Evolutionary conservation across 1,140 invertebrate genomes (phyloP).

Genomic region (Pogonognathellus flavescens): DNA sequence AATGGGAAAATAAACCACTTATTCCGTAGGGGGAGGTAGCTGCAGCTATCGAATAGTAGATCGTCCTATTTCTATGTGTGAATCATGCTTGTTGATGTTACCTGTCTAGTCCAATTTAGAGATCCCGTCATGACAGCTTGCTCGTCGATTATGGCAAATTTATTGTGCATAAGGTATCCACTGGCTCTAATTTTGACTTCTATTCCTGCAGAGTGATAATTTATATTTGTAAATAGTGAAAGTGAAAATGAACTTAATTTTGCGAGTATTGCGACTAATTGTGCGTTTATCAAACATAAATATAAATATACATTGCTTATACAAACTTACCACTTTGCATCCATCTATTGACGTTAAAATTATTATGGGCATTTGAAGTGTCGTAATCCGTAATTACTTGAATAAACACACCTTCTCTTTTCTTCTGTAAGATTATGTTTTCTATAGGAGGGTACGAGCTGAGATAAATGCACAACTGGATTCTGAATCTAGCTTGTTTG

Average conservation of each 20-base stretch:
- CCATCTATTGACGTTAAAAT: slow-evolving; percentile 14
- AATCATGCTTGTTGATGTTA: neutral
- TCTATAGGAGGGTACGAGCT: slow-evolving; percentile 31
- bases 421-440: slow-evolving; percentile 49
- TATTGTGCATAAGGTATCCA: slow-evolving; percentile 61
- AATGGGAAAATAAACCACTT: too few species aligned
- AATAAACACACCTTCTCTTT: slow-evolving; percentile 44
- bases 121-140: slow-evolving; percentile 63
- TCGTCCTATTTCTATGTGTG: too few species aligned
- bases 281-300: neutral
- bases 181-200: slow-evolving; percentile 24
- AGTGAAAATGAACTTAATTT: too few species aligned
- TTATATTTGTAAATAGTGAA: too few species aligned
- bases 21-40: too few species aligned
- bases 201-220: slow-evolving; percentile 31
- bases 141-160: slow-evolving; percentile 63
- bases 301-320: neutral
- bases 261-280: too few species aligned
- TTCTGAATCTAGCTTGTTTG: slow-evolving; percentile 40
- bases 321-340: slow-evolving; percentile 21
- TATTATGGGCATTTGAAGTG: slow-evolving; percentile 56
- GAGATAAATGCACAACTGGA: slow-evolving; percentile 58
- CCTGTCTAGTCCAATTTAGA: slow-evolving; percentile 63
- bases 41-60: too few species aligned
- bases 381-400: slow-evolving; percentile 62